phyloP scores from a whole-genome alignment of 2,113 vertebrate genomes.

The Zapus hudsonius region DNA sequence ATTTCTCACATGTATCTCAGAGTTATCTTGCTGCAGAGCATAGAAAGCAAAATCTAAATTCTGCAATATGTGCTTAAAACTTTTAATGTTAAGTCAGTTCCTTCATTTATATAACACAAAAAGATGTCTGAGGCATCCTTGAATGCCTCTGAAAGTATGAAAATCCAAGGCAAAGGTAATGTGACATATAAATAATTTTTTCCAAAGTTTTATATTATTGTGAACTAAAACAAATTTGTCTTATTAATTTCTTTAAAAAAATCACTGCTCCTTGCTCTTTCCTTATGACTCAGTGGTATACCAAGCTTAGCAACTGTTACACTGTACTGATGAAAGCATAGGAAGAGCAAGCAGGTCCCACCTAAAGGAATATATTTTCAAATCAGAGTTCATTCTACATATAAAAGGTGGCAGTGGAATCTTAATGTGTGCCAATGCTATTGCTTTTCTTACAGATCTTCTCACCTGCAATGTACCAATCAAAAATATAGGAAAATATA shows the following conservation, averaged over 20 bases:
- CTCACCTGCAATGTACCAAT: neutral
- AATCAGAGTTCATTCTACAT: neutral
- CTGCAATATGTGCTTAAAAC: constrained; percentile 23
- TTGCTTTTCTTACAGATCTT: neutral
- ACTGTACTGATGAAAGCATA: neutral
- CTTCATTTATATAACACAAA: neutral
- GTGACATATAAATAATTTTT: neutral
- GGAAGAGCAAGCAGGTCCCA: neutral
- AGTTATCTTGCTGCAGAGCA: neutral
- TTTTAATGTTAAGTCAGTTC: constrained; percentile 13
- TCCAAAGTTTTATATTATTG: neutral
- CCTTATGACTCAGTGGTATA: neutral
- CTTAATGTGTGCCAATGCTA: neutral
- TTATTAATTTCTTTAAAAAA: constrained; percentile 37
- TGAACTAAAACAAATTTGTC: constrained; percentile 22
- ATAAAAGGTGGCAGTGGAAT: neutral
- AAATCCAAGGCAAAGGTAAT: neutral
- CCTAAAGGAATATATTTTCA: neutral
- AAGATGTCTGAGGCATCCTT: neutral
- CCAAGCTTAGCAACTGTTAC: constrained; percentile 16
- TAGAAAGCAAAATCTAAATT: constrained; percentile 58
- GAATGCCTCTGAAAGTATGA: constrained; percentile 34
- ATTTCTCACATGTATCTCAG: constrained; percentile 51
- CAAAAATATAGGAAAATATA: neutral
- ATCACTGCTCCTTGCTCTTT: neutral